phyloP scores from a whole-genome alignment of 2,888 invertebrate species.

The Alviniconcha strummeri region DNA sequence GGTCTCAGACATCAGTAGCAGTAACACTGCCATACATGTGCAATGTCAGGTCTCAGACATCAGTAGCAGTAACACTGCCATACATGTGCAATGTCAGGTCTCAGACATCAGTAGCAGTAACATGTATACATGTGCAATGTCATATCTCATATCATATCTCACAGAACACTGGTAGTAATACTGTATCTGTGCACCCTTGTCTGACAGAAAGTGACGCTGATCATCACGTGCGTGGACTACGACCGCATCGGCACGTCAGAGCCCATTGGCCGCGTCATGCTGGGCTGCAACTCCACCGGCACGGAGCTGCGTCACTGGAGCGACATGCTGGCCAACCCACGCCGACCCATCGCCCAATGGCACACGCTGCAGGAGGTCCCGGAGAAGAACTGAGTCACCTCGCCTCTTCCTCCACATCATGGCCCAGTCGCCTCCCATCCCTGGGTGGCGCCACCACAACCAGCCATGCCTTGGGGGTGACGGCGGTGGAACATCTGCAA shows the following conservation, averaged over 20 bases:
- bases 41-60: too few relatives aligned
- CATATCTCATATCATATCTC: too few relatives aligned
- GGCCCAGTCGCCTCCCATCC: neutral
- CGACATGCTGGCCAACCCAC: constrained; percentile 99
- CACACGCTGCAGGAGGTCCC: constrained; percentile 96
- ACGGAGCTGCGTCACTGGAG: constrained; percentile 99
- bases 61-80: too few relatives aligned
- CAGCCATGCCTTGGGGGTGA: too few relatives aligned
- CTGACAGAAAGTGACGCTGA: constrained; percentile 96
- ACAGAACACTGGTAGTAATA: too few relatives aligned
- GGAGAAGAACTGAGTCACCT: constrained; percentile 80
- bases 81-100: too few relatives aligned
- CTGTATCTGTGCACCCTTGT: too few relatives aligned
- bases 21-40: too few relatives aligned
- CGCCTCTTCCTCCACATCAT: neutral
- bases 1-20: too few relatives aligned
- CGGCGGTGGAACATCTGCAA: too few relatives aligned
- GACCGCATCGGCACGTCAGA: constrained; percentile 99
- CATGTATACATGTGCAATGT: too few relatives aligned
- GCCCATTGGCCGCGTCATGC: constrained; percentile 94
- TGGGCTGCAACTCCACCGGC: constrained; percentile 98
- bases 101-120: too few relatives aligned
- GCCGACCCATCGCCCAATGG: constrained; percentile 99
- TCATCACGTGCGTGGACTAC: constrained; percentile 99
- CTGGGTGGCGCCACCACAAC: neutral